phyloP scores from a whole-genome alignment of 2,888 invertebrate species.

The Eubasilissa splendida region DNA sequence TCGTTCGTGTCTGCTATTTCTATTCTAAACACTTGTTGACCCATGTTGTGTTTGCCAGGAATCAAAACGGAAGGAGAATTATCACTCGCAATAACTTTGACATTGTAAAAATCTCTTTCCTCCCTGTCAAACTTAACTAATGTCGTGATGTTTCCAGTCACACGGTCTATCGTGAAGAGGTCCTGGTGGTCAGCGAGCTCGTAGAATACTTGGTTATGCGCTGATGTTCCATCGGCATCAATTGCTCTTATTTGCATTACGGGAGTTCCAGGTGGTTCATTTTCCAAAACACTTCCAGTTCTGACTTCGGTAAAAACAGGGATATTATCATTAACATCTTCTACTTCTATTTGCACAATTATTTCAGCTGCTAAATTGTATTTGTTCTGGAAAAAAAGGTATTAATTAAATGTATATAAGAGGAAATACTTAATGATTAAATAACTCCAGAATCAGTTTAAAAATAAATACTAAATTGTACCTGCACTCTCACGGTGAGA shows the following conservation, averaged over 20 bases:
- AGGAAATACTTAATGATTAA: neutral
- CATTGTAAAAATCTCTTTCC: slow-evolving; percentile 85
- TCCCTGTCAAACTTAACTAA: slow-evolving; percentile 89
- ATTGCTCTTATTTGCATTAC: slow-evolving; percentile 92
- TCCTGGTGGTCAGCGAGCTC: slow-evolving; percentile 80
- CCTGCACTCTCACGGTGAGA: slow-evolving; percentile 84
- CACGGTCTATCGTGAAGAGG: slow-evolving; percentile 86
- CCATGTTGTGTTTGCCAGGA: slow-evolving; percentile 79
- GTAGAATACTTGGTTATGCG: slow-evolving; percentile 87
- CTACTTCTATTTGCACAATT: slow-evolving; percentile 83
- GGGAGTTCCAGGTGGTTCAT: slow-evolving; percentile 85
- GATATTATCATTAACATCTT: slow-evolving; percentile 93
- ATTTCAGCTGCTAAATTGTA: slow-evolving; percentile 86
- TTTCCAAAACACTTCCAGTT: slow-evolving; percentile 88
- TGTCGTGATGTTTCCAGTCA: slow-evolving; percentile 93
- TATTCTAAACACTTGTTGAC: slow-evolving; percentile 88
- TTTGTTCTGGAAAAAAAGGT: slow-evolving; percentile 75
- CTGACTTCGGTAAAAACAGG: slow-evolving; percentile 88
- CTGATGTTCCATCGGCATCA: slow-evolving; percentile 88
- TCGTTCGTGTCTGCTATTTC: slow-evolving; percentile 97
- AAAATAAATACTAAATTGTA: slow-evolving; percentile 60
- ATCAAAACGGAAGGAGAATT: slow-evolving; percentile 87
- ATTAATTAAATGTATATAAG: neutral
- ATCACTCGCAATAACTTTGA: slow-evolving; percentile 92
- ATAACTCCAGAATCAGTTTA: neutral